Percentiles rank a stretch among this genome's conserved stretches.
These are phyloP conservation scores for Nicator chloris DNA, from an alignment of 2,113 vertebrate species.

Conservation along the genomic window DNA sequence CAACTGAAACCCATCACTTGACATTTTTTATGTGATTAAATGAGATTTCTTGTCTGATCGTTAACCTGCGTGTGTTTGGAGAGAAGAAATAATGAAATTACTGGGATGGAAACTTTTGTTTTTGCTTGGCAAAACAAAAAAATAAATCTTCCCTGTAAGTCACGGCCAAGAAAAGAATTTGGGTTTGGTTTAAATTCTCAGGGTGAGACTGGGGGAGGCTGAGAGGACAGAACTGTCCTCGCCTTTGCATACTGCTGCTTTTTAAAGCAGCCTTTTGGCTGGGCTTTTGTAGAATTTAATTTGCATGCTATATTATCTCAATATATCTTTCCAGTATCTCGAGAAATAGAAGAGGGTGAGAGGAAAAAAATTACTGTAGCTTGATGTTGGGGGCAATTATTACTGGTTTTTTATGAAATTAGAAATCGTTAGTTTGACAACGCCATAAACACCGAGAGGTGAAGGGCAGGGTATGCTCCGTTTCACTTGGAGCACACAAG, in stretches of 20 bases:
- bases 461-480: neutral
- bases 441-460: neutral
- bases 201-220: constrained; percentile 25
- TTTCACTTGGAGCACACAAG: neutral
- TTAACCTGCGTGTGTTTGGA: neutral
- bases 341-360: neutral
- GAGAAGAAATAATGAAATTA: neutral
- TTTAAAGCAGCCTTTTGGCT: constrained; percentile 51
- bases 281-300: constrained; percentile 61
- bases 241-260: constrained; percentile 58
- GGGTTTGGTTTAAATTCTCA: constrained; percentile 24
- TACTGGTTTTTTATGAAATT: neutral
- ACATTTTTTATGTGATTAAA: neutral
- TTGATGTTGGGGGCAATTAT: neutral
- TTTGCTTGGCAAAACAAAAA: neutral
- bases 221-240: constrained; percentile 48
- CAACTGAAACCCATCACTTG: constrained; percentile 6
- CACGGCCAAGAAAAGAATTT: constrained; percentile 13
- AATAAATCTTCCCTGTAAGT: constrained; percentile 15
- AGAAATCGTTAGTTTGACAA: neutral
- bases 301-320: constrained; percentile 31
- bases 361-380: neutral
- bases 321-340: constrained; percentile 24
- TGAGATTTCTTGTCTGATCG: neutral
- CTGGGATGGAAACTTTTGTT: neutral